A percentile compares a stretch with the other conserved stretches of the same genome.
phyloP scores from a whole-genome alignment of 2,797 vertebrate genomes.

The Delichon dasypus region DNA sequence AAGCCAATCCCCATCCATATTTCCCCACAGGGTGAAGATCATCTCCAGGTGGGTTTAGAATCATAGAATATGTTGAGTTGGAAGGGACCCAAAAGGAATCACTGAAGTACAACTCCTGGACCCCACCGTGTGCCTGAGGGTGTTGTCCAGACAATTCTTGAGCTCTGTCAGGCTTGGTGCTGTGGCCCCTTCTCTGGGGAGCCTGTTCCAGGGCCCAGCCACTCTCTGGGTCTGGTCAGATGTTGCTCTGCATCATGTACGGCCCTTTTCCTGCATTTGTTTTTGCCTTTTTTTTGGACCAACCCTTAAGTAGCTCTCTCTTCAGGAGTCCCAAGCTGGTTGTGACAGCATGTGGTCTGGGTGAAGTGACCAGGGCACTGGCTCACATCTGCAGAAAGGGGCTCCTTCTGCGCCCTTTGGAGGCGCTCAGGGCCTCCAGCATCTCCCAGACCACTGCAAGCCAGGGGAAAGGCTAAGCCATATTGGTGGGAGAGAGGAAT shows the following conservation, averaged over 20 bases:
- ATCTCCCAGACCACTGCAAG: not conserved
- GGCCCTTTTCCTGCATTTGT: not conserved
- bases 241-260: not conserved
- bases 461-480: not conserved
- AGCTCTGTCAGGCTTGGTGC: too few species aligned
- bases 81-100: not conserved
- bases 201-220: too few species aligned
- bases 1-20: not conserved
- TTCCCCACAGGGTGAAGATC: not conserved
- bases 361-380: not conserved
- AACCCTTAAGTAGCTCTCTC: rapidly evolving
- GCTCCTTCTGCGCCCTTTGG: not conserved
- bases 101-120: not conserved
- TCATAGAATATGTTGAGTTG: too few species aligned
- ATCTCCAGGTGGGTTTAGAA: not conserved
- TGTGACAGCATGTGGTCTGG: not conserved
- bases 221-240: not conserved
- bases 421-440: not conserved
- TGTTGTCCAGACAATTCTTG: not conserved
- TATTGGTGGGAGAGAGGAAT: rapidly evolving
- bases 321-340: not conserved
- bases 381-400: not conserved
- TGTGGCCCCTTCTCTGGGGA: too few species aligned
- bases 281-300: not conserved
- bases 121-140: not conserved